phyloP scores from a whole-genome alignment of 2,888 invertebrate species.

The Tribolium freemani region DNA sequence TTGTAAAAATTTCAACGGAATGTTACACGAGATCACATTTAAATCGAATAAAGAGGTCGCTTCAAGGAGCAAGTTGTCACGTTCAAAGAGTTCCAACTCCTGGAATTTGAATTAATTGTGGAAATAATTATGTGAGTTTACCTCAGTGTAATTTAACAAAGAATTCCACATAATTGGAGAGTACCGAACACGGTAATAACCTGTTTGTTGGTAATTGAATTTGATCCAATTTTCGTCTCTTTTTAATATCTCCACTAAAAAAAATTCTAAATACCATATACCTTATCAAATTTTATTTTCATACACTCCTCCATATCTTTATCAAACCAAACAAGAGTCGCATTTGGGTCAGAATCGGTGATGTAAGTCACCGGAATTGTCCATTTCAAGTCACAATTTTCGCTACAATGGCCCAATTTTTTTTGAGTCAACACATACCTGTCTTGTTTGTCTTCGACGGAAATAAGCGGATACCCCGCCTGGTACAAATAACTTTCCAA shows the following conservation, averaged over 20 bases:
- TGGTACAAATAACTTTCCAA: conserved; percentile 91
- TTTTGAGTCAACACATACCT: conserved; percentile 76
- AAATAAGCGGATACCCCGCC: conserved; percentile 85
- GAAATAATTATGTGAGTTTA: neutral
- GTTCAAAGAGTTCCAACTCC: neutral
- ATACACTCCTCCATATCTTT: conserved; percentile 71
- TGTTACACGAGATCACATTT: conserved; percentile 2
- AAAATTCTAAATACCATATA: neutral
- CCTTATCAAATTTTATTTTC: conserved; percentile 37
- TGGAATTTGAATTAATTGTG: neutral
- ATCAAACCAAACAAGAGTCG: conserved; percentile 53
- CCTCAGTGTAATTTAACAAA: conserved; percentile 63
- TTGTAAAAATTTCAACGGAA: neutral
- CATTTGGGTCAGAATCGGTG: conserved; percentile 63
- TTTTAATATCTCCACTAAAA: conserved; percentile 68
- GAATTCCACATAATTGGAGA: conserved; percentile 75
- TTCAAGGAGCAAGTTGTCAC: neutral
- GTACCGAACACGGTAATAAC: conserved; percentile 90
- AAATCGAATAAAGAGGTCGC: neutral
- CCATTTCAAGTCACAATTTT: conserved; percentile 80
- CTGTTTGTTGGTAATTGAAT: conserved; percentile 84
- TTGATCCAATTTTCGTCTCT: conserved; percentile 78
- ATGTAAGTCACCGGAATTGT: conserved; percentile 84
- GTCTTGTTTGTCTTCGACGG: conserved; percentile 69
- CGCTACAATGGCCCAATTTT: conserved; percentile 74